Percentiles rank a stretch among this genome's conserved stretches.
Evolutionary conservation across 2,797 vertebrate genomes (phyloP).

Genomic region (Cichlasoma orientale): DNA sequence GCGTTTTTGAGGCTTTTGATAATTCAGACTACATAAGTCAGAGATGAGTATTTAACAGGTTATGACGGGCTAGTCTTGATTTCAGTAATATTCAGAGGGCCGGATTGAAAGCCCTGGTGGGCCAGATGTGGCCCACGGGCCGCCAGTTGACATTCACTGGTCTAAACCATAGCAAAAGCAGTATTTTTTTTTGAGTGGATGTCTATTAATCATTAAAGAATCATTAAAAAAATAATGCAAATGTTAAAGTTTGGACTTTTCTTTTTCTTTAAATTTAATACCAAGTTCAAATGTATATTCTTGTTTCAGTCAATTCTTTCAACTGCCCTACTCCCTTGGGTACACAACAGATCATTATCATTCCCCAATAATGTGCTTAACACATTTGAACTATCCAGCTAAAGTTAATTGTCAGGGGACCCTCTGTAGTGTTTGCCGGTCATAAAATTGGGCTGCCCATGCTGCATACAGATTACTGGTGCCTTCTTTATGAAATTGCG

Average conservation of each 20-base stretch:
- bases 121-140: too few species aligned
- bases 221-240: too few species aligned
- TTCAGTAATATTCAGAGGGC: too few species aligned
- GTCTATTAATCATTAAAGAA: too few species aligned
- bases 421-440: constrained; percentile 26
- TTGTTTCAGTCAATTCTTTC: neutral
- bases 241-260: too few species aligned
- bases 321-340: neutral
- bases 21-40: too few species aligned
- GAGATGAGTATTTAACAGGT: too few species aligned
- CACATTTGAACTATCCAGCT: constrained; percentile 12
- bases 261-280: neutral
- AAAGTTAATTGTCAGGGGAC: constrained; percentile 15
- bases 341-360: constrained; percentile 30
- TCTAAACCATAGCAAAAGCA: accelerated
- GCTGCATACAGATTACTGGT: constrained; percentile 24
- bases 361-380: constrained; percentile 21
- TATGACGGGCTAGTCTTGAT: too few species aligned
- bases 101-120: too few species aligned
- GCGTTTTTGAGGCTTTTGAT: too few species aligned
- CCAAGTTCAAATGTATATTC: neutral
- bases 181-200: neutral
- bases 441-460: constrained; percentile 11
- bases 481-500: neutral
- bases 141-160: too few species aligned